Evolutionary conservation across 1,140 invertebrate genomes (phyloP).

Genomic region (Trichomalopsis sarcophagae): DNA sequence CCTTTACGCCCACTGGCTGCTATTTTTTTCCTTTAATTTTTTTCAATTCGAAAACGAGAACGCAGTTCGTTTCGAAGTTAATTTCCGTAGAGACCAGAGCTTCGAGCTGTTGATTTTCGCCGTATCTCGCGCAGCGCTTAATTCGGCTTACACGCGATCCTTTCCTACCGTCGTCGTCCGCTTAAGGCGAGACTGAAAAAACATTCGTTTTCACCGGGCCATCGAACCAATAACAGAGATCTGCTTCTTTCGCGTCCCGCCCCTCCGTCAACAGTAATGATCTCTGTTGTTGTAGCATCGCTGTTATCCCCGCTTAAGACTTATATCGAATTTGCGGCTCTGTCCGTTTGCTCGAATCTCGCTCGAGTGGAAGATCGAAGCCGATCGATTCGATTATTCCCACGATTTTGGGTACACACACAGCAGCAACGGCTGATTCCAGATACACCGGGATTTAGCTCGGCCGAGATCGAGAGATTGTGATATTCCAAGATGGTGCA

Average conservation of each 20-base stretch:
- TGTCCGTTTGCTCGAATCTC: background rate
- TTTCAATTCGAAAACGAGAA: no score
- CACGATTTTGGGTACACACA: background rate
- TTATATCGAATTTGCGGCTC: slow-evolving; percentile 26
- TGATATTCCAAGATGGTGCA: background rate
- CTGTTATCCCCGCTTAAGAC: slow-evolving; percentile 32
- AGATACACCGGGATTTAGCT: background rate
- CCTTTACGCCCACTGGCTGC: background rate
- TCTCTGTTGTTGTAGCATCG: slow-evolving; percentile 30
- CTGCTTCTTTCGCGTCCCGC: background rate
- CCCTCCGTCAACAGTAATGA: slow-evolving; percentile 27
- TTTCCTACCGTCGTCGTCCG: background rate
- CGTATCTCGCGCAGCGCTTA: slow-evolving; percentile 38
- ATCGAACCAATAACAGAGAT: slow-evolving; percentile 25
- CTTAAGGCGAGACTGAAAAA: slow-evolving; percentile 39
- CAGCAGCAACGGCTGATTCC: no score
- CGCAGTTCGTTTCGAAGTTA: no score
- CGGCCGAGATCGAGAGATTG: slow-evolving; percentile 6
- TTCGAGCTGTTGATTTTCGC: slow-evolving; percentile 36
- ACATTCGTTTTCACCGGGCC: slow-evolving; percentile 13
- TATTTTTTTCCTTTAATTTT: background rate
- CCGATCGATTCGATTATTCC: slow-evolving; percentile 28
- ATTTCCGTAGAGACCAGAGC: background rate
- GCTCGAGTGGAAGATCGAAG: slow-evolving; percentile 22
- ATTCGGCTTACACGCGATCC: slow-evolving; percentile 37